Conservation (phyloP, 2,888 invertebrate genomes). For the Dryobota labecula region DNA sequence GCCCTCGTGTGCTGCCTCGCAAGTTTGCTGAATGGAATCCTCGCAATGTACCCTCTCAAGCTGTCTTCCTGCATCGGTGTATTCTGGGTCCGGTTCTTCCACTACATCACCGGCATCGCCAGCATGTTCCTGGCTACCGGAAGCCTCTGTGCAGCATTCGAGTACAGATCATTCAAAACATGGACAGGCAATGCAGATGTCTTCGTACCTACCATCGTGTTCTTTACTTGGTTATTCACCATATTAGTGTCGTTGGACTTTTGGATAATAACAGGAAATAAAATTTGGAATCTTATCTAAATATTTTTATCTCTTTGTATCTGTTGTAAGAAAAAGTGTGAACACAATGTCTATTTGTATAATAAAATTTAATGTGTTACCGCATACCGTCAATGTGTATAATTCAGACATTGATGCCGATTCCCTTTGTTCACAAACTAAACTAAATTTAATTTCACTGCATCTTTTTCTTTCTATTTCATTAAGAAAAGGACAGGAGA, state of each 20-base stretch:
- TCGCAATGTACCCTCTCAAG: slow-evolving; percentile 64
- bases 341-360: not conserved
- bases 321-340: not conserved
- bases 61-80: slow-evolving; percentile 51
- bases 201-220: slow-evolving; percentile 47
- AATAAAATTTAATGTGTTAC: slow-evolving; percentile 3
- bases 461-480: too few relatives aligned
- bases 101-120: slow-evolving; percentile 69
- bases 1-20: slow-evolving; percentile 67
- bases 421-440: too few relatives aligned
- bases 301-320: not conserved
- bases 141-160: slow-evolving; percentile 70
- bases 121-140: slow-evolving; percentile 69
- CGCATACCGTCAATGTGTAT: not conserved
- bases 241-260: slow-evolving; percentile 70
- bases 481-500: too few relatives aligned
- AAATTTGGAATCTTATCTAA: slow-evolving; percentile 38
- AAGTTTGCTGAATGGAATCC: slow-evolving; percentile 68
- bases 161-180: slow-evolving; percentile 65
- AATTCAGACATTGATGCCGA: too few relatives aligned
- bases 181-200: slow-evolving; percentile 68
- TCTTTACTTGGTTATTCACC: slow-evolving; percentile 66
- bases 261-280: slow-evolving; percentile 63
- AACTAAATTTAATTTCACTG: too few relatives aligned
- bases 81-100: slow-evolving; percentile 65